A percentile compares a stretch with the other conserved stretches of the same genome.
Conservation (phyloP, 2,797 vertebrate species). For the Odontamblyopus lacepedii region DNA sequence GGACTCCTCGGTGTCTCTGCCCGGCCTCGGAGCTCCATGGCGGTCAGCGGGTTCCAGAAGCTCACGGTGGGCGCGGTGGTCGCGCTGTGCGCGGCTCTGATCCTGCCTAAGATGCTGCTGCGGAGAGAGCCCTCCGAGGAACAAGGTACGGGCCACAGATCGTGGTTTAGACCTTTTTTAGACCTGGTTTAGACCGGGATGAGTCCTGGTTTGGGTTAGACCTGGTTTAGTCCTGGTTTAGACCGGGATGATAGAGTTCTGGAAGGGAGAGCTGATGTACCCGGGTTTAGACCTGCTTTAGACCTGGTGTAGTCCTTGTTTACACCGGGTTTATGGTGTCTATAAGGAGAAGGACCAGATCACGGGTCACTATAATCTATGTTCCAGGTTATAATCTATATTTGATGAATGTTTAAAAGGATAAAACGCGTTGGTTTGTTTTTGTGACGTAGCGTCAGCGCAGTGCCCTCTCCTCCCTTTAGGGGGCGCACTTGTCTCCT, state of each 20-base stretch:
- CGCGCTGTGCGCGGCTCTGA: slow-evolving; percentile 85
- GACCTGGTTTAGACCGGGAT: neutral
- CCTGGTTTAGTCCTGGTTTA: neutral
- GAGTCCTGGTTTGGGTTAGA: neutral
- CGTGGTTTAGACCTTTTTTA: neutral
- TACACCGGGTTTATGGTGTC: neutral
- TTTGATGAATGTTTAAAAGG: too few species aligned
- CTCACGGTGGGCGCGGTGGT: slow-evolving; percentile 85
- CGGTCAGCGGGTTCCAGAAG: slow-evolving; percentile 79
- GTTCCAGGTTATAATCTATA: too few species aligned
- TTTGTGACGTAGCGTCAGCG: too few species aligned
- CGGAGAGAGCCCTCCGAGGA: slow-evolving; percentile 20
- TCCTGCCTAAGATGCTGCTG: slow-evolving; percentile 86
- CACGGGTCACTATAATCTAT: too few species aligned
- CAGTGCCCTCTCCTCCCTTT: too few species aligned
- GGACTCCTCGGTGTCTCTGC: neutral
- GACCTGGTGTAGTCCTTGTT: neutral
- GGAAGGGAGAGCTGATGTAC: too few species aligned
- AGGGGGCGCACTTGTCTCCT: too few species aligned
- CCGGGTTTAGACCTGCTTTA: neutral
- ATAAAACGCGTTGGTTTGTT: too few species aligned
- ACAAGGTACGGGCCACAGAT: neutral
- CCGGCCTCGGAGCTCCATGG: slow-evolving; percentile 65
- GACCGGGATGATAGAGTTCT: neutral
- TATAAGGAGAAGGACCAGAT: too few species aligned